A percentile compares a stretch with the other conserved stretches of the same genome.
These are phyloP conservation scores for Acronicta psi DNA, from an alignment of 2,888 invertebrate species.

Conservation along the genomic window DNA sequence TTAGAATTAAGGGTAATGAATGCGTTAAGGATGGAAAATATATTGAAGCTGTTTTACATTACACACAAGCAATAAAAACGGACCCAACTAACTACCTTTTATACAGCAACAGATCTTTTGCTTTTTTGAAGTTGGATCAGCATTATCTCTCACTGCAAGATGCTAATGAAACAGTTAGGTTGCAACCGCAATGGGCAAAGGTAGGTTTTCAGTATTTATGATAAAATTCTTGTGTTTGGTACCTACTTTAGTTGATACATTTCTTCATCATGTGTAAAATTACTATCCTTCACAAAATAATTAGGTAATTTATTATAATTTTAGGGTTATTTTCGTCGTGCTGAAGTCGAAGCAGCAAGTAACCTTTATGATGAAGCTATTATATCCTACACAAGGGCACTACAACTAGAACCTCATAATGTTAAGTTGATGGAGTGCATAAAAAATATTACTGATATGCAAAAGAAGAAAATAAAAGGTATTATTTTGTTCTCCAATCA, in stretches of 20 bases:
- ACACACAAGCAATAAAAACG: slow-evolving; percentile 93
- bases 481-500: slow-evolving; percentile 21
- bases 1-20: slow-evolving; percentile 93
- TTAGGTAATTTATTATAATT: slow-evolving; percentile 1
- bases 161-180: slow-evolving; percentile 92
- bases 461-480: slow-evolving; percentile 90
- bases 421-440: slow-evolving; percentile 90
- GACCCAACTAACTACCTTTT: slow-evolving; percentile 92
- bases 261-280: too few species aligned
- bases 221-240: neutral
- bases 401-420: slow-evolving; percentile 91
- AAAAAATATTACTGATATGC: slow-evolving; percentile 88
- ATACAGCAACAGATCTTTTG: slow-evolving; percentile 94
- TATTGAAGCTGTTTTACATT: slow-evolving; percentile 93
- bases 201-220: slow-evolving; percentile 68
- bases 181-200: slow-evolving; percentile 94
- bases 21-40: slow-evolving; percentile 92
- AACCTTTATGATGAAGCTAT: slow-evolving; percentile 91
- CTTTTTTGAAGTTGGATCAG: slow-evolving; percentile 93
- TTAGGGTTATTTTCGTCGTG: slow-evolving; percentile 92
- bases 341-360: slow-evolving; percentile 92
- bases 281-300: too few species aligned
- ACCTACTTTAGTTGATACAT: too few species aligned
- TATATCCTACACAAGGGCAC: slow-evolving; percentile 91
- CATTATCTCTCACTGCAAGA: slow-evolving; percentile 93